Evolutionary conservation across 2,797 vertebrate species (phyloP).

Genomic region (Nyctalus aviator): DNA sequence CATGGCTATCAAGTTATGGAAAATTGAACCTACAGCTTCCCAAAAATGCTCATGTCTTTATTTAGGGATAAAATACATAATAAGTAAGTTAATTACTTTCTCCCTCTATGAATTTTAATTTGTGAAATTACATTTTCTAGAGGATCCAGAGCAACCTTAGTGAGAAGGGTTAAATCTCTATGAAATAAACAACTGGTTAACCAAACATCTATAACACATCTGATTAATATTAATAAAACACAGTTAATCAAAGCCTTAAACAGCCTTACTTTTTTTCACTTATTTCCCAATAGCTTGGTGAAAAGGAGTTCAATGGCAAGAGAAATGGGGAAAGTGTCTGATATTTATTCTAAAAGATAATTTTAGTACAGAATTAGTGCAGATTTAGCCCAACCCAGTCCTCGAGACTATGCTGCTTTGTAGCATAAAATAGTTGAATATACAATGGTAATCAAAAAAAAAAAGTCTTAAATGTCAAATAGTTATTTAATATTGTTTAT

Average conservation of each 20-base stretch:
- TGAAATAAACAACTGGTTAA: conserved; percentile 14
- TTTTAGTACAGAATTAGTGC: neutral
- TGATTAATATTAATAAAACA: neutral
- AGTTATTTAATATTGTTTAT: neutral
- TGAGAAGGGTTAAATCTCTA: neutral
- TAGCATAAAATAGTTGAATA: neutral
- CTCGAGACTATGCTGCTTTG: neutral
- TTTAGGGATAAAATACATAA: neutral
- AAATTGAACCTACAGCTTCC: neutral
- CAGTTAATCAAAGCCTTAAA: neutral
- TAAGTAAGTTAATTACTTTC: neutral
- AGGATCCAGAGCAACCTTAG: neutral
- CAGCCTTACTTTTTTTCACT: neutral
- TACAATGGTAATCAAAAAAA: neutral
- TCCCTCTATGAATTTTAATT: neutral
- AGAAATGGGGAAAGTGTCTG: neutral
- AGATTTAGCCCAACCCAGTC: neutral
- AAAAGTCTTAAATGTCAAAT: neutral
- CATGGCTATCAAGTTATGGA: neutral
- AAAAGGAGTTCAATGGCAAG: neutral
- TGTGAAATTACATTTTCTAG: conserved; percentile 16
- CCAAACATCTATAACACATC: neutral
- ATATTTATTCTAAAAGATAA: neutral
- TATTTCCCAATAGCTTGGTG: neutral
- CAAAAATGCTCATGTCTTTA: neutral